Conservation (phyloP, 2,797 vertebrate species). For the Lerista edwardsae region DNA sequence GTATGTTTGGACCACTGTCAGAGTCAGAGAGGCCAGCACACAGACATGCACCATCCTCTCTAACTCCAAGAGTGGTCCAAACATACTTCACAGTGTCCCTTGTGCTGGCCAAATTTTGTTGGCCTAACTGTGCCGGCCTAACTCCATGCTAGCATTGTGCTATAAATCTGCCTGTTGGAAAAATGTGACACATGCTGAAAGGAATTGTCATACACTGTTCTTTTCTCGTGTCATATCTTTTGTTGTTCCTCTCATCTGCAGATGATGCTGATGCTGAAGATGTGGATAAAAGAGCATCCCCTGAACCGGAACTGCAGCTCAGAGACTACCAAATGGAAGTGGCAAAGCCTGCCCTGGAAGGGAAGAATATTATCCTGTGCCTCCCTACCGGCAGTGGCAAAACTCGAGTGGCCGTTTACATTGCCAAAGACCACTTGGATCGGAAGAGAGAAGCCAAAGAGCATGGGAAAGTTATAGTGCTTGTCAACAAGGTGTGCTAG, state of each 20-base stretch:
- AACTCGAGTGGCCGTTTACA: conserved; percentile 94
- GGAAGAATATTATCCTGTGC: conserved; percentile 94
- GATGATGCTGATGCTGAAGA: conserved; percentile 68
- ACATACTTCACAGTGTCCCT: too few species aligned
- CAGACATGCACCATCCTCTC: too few species aligned
- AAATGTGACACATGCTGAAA: not conserved
- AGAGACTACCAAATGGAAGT: conserved; percentile 94
- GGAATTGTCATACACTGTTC: not conserved
- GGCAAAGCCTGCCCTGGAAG: conserved; percentile 88
- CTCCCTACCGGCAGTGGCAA: conserved; percentile 97
- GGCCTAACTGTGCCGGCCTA: too few species aligned
- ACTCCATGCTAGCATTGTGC: too few species aligned
- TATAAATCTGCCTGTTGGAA: not conserved
- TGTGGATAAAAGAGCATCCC: conserved; percentile 65
- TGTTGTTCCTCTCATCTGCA: conserved; percentile 61
- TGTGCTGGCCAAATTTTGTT: too few species aligned
- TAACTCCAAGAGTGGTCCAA: too few species aligned
- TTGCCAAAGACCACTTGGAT: conserved; percentile 92
- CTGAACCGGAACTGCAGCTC: conserved; percentile 81
- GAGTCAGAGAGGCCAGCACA: too few species aligned
- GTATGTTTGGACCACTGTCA: too few species aligned
- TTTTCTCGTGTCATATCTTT: conserved; percentile 15
- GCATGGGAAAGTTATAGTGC: conserved; percentile 88
- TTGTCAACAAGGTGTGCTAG: conserved; percentile 92
- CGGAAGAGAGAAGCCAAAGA: conserved; percentile 73